Conservation (phyloP, 2,797 vertebrate genomes). For the Melanogrammus aeglefinus region DNA sequence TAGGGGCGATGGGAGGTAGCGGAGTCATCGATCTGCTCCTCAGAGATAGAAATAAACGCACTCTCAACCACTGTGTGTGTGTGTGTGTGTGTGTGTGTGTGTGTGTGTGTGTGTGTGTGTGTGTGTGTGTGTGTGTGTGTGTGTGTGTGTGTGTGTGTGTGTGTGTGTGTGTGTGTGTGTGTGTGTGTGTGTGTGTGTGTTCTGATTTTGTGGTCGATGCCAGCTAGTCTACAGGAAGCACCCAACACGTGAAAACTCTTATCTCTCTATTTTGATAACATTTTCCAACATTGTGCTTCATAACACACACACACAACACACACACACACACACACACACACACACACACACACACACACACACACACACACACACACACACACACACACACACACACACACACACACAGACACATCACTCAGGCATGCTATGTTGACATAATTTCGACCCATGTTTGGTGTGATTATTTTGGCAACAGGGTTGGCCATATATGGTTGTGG, state of each 20-base stretch:
- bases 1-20: too few relatives aligned
- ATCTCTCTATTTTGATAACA: background rate
- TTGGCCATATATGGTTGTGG: background rate
- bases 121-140: background rate
- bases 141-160: background rate
- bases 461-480: slow-evolving; percentile 19
- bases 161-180: background rate
- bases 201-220: background rate
- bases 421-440: background rate
- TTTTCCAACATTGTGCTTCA: background rate
- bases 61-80: too few relatives aligned
- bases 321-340: too few relatives aligned
- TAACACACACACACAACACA: too few relatives aligned
- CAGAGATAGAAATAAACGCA: too few relatives aligned
- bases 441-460: slow-evolving; percentile 1
- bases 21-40: too few relatives aligned
- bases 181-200: background rate
- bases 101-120: background rate
- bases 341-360: too few relatives aligned
- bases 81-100: too few relatives aligned
- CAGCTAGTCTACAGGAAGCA: background rate
- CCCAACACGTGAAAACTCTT: background rate
- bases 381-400: too few relatives aligned
- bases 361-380: too few relatives aligned
- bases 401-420: background rate